Base-by-base conservation (phyloP, 2,888 invertebrate species). In the Blomia tropicalis region DNA sequence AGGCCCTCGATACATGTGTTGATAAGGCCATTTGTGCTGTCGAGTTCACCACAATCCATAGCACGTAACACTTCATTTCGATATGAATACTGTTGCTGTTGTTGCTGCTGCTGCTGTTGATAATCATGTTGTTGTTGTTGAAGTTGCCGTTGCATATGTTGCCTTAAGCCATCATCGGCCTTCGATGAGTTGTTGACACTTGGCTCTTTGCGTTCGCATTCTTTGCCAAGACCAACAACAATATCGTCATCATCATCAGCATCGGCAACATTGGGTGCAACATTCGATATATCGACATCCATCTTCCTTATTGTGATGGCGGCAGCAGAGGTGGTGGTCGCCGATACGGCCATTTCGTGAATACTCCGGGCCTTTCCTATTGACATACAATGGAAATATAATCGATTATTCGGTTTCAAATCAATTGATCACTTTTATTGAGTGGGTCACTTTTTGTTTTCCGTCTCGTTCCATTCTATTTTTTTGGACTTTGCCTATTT, bases 391-490 rank as follows among this genome's bases (percentile, higher is more conserved):
- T 17, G n/a, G 41, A 17, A 41, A 41, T 17, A 41, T 17, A 41
- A 17, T 41, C 14, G 41, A 41, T 41, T 41, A 41, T 41, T 41
- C n/a, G 41, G 41, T n/a, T n/a, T 47, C 41, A 19, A 7, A 11
- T 14, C 51, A 11, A 47, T 47, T 47, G 7, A 19, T 47, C 51
- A 19, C 51, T 14, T 47, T 14, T n/a, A 47, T 7, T 47, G 51
- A 11, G n/a, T 11, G 51, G 7, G 51, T n/a, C n/a, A 47, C n/a
- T 47, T 47, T 47, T 47, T 47, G 51, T 47, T 47, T 47, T n/a
- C n/a, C n/a, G n/a, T n/a, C n/a, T n/a, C n/a, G n/a, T n/a, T n/a
- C n/a, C n/a, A n/a, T n/a, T n/a, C n/a, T n/a, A n/a, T n/a, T n/a
- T n/a, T n/a, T n/a, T n/a, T n/a, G n/a, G n/a, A n/a, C n/a, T n/a